These are phyloP conservation scores for Tapirus terrestris DNA, from an alignment of 2,113 vertebrate species.

Conservation along the genomic window DNA sequence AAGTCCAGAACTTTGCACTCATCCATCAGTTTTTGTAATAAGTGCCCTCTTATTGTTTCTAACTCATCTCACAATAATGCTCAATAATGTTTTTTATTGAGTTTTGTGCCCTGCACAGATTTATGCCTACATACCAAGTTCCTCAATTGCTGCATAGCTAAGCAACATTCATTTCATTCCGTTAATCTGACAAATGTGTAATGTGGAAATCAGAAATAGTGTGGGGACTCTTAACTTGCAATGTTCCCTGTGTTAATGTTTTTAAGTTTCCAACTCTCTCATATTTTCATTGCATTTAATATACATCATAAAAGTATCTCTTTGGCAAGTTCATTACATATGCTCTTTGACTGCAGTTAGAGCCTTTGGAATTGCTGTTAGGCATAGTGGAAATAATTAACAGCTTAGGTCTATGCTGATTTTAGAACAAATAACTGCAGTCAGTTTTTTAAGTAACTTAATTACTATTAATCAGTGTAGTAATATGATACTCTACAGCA, in stretches of 20 bases:
- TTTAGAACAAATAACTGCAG: conserved; percentile 57
- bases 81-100: conserved; percentile 30
- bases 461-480: background rate
- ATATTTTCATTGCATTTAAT: conserved; percentile 48
- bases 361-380: conserved; percentile 45
- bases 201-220: conserved; percentile 26
- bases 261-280: background rate
- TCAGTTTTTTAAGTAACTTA: conserved; percentile 54
- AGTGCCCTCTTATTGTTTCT: background rate
- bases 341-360: conserved; percentile 30
- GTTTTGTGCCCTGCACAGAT: conserved; percentile 23
- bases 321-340: conserved; percentile 45
- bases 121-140: conserved; percentile 37
- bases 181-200: background rate
- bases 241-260: conserved; percentile 8
- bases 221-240: background rate
- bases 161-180: conserved; percentile 22
- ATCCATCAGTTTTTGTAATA: conserved; percentile 31
- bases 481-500: background rate
- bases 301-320: conserved; percentile 19
- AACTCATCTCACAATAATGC: conserved; percentile 9
- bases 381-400: conserved; percentile 62
- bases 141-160: background rate
- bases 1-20: conserved; percentile 5
- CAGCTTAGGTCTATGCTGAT: background rate